Conservation (phyloP, 2,888 invertebrate species). For the Coremacera marginata region DNA sequence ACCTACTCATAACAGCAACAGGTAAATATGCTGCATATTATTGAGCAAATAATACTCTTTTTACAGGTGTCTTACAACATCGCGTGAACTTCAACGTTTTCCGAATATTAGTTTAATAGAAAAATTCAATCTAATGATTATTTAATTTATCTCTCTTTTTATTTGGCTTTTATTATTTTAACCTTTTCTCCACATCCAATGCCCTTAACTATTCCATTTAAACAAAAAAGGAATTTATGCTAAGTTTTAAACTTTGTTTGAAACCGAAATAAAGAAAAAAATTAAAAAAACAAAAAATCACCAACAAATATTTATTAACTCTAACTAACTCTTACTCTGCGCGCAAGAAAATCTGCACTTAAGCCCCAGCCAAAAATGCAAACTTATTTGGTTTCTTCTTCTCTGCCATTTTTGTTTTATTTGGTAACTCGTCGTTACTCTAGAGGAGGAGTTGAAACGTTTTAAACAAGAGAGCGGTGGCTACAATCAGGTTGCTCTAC, state of each 20-base stretch:
- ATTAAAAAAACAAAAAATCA: not conserved
- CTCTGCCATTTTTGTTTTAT: constrained; percentile 54
- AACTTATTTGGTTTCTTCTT: constrained; percentile 57
- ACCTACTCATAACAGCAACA: not conserved
- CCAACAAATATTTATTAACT: constrained; percentile 3
- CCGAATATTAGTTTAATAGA: constrained; percentile 2
- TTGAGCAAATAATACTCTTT: constrained; percentile 39
- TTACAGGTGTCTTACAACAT: constrained; percentile 29
- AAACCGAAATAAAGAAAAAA: not conserved
- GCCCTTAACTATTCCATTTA: not conserved
- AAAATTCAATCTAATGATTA: constrained; percentile 28
- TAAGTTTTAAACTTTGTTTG: constrained; percentile 1
- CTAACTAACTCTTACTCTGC: constrained; percentile 7
- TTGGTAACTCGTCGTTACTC: constrained; percentile 37
- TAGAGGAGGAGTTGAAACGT: constrained; percentile 94
- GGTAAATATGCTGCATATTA: constrained; percentile 40
- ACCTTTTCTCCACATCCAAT: not conserved
- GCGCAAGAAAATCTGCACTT: constrained; percentile 20
- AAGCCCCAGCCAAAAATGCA: constrained; percentile 19
- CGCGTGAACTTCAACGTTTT: not conserved
- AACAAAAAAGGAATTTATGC: not conserved
- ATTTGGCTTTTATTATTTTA: constrained; percentile 12
- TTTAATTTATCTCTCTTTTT: constrained; percentile 24
- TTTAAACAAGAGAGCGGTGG: constrained; percentile 78
- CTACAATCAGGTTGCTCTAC: constrained; percentile 83